A percentile compares a stretch with the other conserved stretches of the same genome.
Evolutionary conservation across 2,888 invertebrate genomes (phyloP).

Genomic region (Sarcophaga rosellei): DNA sequence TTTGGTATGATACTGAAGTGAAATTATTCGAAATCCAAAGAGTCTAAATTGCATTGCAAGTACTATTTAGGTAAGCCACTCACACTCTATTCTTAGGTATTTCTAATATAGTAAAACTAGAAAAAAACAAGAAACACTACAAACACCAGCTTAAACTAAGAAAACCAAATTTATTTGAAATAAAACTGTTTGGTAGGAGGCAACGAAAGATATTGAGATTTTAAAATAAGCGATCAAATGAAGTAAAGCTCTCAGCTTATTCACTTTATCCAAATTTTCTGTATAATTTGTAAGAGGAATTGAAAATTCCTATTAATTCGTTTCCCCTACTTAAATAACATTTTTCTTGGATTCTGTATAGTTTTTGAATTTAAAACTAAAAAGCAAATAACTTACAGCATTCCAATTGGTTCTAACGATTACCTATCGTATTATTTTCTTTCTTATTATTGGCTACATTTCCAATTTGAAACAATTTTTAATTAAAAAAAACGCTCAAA

Average conservation of each 20-base stretch:
- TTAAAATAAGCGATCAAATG: not conserved
- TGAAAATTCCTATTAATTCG: no score
- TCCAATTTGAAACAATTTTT: no score
- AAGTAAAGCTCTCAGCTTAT: not conserved
- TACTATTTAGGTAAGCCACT: conserved; percentile 16
- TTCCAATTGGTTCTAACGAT: no score
- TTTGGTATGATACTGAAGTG: conserved; percentile 99
- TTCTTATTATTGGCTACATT: no score
- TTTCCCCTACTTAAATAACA: no score
- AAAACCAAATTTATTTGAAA: not conserved
- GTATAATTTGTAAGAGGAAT: no score
- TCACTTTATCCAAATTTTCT: no score
- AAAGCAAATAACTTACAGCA: no score
- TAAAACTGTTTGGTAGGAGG: conserved; percentile 6
- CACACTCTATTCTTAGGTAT: not conserved
- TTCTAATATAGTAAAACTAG: not conserved
- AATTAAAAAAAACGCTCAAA: conserved; percentile 9
- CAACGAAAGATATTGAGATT: conserved; percentile 19
- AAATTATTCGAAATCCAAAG: conserved; percentile 99
- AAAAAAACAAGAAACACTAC: not conserved
- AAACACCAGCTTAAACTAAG: not conserved
- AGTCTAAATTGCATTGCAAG: conserved; percentile 84
- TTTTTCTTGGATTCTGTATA: no score
- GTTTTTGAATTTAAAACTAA: no score
- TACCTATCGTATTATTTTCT: no score